phyloP scores from a whole-genome alignment of 2,797 vertebrate species.

The Channallabes apus region DNA sequence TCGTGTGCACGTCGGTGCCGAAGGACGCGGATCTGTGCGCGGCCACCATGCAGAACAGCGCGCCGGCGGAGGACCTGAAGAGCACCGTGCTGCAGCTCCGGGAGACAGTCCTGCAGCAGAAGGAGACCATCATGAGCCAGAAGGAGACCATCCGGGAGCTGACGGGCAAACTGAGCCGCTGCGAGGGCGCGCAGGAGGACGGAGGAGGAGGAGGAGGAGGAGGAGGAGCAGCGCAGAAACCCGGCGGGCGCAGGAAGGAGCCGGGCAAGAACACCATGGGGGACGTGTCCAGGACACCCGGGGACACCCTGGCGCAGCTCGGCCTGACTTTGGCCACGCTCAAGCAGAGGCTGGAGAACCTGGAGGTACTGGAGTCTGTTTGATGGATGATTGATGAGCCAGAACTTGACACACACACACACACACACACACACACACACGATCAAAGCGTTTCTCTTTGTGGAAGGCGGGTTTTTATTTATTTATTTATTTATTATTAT shows the following conservation, averaged over 20 bases:
- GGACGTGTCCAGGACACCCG: conserved; percentile 87
- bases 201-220: conserved; percentile 55
- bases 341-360: conserved; percentile 91
- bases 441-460: not conserved
- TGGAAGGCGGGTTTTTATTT: too few species aligned
- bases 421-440: not conserved
- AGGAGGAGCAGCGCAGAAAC: conserved; percentile 76
- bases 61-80: conserved; percentile 87
- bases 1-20: conserved; percentile 96
- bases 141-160: conserved; percentile 94
- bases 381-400: not conserved
- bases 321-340: conserved; percentile 94
- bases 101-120: conserved; percentile 94
- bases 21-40: conserved; percentile 93
- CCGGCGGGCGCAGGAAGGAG: conserved; percentile 75
- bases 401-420: not conserved
- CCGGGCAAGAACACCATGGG: conserved; percentile 91
- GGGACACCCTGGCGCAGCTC: conserved; percentile 90
- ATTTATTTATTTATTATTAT: too few species aligned
- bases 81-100: conserved; percentile 89
- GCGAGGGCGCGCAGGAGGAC: conserved; percentile 79
- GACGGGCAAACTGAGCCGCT: conserved; percentile 89
- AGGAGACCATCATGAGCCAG: conserved; percentile 94
- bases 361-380: conserved; percentile 80
- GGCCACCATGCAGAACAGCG: conserved; percentile 85